Base-by-base conservation (phyloP, 1,140 invertebrate species). In the Drosophila mojavensis region DNA sequence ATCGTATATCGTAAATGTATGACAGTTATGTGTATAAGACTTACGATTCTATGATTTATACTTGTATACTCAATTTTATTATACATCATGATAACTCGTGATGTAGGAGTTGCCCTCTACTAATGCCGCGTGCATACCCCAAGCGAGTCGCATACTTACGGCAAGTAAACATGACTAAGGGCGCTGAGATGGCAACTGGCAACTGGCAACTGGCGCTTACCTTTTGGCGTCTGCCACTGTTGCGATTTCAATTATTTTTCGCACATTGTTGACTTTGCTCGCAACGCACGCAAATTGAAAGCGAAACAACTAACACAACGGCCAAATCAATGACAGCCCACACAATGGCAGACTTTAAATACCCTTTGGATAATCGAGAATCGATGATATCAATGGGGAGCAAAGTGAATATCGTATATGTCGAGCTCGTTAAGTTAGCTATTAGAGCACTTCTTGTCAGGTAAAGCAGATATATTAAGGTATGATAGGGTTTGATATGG, bases 231-330 rank as follows among this genome's bases (percentile, higher is more conserved):
- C 58, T 59, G 55, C 58, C 50, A 33, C 59, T 56, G 50, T 54
- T 72, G 81, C 74, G 75, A 81, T 85, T 84, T 85, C 81, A 85
- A 84, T 85, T 84, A 85, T 77, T 85, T 81, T 85, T 78, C 58
- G 50, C 74, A 78, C 81, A 80, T 80, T 84, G 81, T 70, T 70
- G 81, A 77, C 82, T 69, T 80, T 71, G 58, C 60, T 50, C 63
- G 48, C 64, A 55, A 30, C 63, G 59, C 67, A 67, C 56, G 70
- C 75, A 82, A 82, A 71, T 82, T 70, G 79, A 82, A 82, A 82
- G 47, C 51, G 2, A 47, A 17, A 5, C 13, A 66, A 41, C n/a
- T 54, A 33, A 76, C 28, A 26, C 20, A 17, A 45, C 43, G 4
- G 36, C 36, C 13, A 39, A 39, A 39, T 39, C 36, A 39, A 11